Conservation (phyloP, 53 echinoderm and acorn worm species). For the Echinometra lucunter region DNA sequence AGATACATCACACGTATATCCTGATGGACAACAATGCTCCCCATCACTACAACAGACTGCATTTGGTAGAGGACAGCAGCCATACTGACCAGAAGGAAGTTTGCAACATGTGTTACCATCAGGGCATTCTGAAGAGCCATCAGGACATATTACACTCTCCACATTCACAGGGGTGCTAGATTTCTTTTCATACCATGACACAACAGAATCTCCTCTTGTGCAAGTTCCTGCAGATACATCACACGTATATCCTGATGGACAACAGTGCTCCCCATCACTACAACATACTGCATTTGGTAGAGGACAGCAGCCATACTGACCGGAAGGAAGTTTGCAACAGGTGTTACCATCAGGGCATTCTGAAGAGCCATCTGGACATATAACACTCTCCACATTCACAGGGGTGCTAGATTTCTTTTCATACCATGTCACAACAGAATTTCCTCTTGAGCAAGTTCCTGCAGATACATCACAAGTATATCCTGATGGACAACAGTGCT, state of each 20-base stretch:
- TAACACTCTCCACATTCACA: background rate
- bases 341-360: conserved; percentile 73
- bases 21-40: conserved; percentile 84
- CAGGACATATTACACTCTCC: conserved; percentile 68
- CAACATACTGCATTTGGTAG: conserved; percentile 65
- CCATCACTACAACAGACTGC: conserved; percentile 82
- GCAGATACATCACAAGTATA: conserved; percentile 4
- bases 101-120: conserved; percentile 72
- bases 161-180: background rate
- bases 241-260: conserved; percentile 61
- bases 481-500: background rate
- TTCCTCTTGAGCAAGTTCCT: background rate
- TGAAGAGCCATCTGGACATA: conserved; percentile 22
- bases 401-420: background rate
- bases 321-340: conserved; percentile 71
- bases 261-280: background rate
- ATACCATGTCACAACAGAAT: background rate
- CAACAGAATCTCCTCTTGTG: conserved; percentile 10
- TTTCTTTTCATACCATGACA: background rate
- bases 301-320: conserved; percentile 83
- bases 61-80: conserved; percentile 76
- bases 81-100: conserved; percentile 71
- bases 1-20: conserved; percentile 65
- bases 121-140: conserved; percentile 66
- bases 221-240: conserved; percentile 65